Evolutionary conservation across 2,797 vertebrate genomes (phyloP).

Genomic region (Atherinosoma microstoma): DNA sequence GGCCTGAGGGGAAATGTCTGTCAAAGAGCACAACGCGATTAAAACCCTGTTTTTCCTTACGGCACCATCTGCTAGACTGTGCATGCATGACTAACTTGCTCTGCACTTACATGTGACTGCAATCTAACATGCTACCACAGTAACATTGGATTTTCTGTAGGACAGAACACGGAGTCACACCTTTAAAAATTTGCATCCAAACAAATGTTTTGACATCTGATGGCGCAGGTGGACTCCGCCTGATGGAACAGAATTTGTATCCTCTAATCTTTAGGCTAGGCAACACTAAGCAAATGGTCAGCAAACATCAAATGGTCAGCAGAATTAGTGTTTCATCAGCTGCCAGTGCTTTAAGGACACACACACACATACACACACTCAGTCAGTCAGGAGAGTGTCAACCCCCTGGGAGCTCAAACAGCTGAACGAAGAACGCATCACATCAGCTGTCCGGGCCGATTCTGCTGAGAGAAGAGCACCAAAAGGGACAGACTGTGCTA

Average conservation of each 20-base stretch:
- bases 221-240: not conserved
- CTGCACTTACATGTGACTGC: constrained; percentile 19
- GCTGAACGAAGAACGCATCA: constrained; percentile 69
- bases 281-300: constrained; percentile 61
- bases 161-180: not conserved
- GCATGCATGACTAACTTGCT: constrained; percentile 51
- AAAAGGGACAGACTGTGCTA: constrained; percentile 16
- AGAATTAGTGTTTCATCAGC: constrained; percentile 77
- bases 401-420: constrained; percentile 60
- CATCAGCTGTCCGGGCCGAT: constrained; percentile 69
- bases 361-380: constrained; percentile 21
- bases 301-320: constrained; percentile 63
- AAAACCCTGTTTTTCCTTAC: constrained; percentile 29
- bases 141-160: not conserved
- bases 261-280: constrained; percentile 23
- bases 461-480: constrained; percentile 50
- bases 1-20: constrained; percentile 59
- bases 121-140: not conserved
- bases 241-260: constrained; percentile 21
- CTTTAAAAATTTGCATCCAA: not conserved
- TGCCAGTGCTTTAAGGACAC: constrained; percentile 53
- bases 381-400: constrained; percentile 42
- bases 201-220: constrained; percentile 5
- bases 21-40: constrained; percentile 41
- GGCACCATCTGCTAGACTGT: constrained; percentile 59